Evolutionary conservation across 2,888 invertebrate species (phyloP).

Genomic region (Erannis defoliaria): DNA sequence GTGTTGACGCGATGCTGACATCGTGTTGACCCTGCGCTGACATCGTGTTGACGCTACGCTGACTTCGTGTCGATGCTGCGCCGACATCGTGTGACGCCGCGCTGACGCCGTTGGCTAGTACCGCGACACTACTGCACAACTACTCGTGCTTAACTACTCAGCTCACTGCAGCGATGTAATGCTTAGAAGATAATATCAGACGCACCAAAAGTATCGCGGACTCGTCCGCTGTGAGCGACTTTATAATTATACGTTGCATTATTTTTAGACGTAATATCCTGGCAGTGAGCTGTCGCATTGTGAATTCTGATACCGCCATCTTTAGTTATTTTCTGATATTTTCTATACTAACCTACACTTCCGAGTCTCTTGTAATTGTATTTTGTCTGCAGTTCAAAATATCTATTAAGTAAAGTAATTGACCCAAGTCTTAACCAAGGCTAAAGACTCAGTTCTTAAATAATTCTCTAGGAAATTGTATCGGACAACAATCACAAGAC

Average conservation of each 20-base stretch:
- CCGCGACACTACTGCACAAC: conserved; percentile 6
- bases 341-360: background rate
- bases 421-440: no score
- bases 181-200: background rate
- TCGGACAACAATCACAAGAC: background rate
- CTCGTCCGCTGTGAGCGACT: no score
- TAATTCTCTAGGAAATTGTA: no score
- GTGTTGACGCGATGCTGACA: background rate
- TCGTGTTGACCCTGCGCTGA: background rate
- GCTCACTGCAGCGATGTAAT: background rate
- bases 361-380: background rate
- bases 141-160: background rate
- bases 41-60: background rate
- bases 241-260: background rate
- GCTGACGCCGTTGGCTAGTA: background rate
- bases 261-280: background rate
- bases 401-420: no score
- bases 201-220: no score
- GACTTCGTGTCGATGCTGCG: background rate
- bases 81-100: background rate
- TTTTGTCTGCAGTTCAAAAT: no score
- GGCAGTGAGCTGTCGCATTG: conserved; percentile 9
- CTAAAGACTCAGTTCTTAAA: no score
- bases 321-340: background rate
- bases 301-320: conserved; percentile 8